Conservation (phyloP, 1,140 invertebrate species). For the Drosophila tristis region DNA sequence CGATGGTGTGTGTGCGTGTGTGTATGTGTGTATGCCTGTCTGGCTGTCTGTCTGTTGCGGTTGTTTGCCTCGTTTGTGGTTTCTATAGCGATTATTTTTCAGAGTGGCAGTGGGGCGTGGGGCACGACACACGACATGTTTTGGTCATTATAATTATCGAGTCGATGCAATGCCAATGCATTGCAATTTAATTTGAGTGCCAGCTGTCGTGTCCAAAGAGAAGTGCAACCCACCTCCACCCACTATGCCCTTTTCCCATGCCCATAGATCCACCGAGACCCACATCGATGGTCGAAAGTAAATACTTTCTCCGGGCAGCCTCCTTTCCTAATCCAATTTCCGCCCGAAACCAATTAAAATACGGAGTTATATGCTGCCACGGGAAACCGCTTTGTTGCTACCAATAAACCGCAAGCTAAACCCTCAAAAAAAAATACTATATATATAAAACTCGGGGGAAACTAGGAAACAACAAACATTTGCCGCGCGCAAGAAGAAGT, state of each 20-base stretch:
- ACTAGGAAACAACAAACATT: too few relatives aligned
- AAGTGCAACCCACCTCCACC: constrained; percentile 19
- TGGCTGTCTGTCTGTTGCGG: constrained; percentile 31
- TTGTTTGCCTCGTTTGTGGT: constrained; percentile 1
- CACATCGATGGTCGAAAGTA: neutral
- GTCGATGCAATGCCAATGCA: constrained; percentile 64
- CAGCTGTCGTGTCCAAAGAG: constrained; percentile 16
- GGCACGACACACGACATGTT: constrained; percentile 58
- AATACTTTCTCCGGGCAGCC: constrained; percentile 1
- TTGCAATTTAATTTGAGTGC: constrained; percentile 63
- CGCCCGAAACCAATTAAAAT: constrained; percentile 44
- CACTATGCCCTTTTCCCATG: constrained; percentile 5
- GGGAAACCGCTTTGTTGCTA: constrained; percentile 41
- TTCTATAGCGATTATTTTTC: constrained; percentile 14
- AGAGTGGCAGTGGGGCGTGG: too few relatives aligned
- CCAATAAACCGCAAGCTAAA: constrained; percentile 3
- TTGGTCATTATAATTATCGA: constrained; percentile 73
- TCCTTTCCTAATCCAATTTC: constrained; percentile 44
- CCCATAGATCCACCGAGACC: constrained; percentile 19
- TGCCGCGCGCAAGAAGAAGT: too few relatives aligned
- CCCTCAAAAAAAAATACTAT: too few relatives aligned
- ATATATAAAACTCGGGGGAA: neutral
- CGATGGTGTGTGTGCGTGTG: constrained; percentile 5
- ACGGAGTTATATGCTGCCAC: constrained; percentile 17
- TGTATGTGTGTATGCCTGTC: constrained; percentile 12